Conservation (phyloP, 2,888 invertebrate species). For the Aphodius granarius region DNA sequence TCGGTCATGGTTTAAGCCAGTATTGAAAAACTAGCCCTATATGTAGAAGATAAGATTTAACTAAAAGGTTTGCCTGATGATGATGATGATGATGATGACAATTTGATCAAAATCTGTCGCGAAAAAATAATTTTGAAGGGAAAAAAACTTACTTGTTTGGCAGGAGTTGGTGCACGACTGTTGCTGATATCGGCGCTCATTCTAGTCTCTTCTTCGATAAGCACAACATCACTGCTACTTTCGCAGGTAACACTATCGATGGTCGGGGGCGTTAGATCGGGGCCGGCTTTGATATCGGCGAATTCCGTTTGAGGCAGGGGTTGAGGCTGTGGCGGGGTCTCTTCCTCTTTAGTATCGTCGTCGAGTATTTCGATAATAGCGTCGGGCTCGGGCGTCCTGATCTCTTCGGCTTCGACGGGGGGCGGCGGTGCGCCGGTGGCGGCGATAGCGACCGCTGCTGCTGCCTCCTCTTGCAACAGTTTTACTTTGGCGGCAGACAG, state of each 20-base stretch:
- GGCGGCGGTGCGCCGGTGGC: constrained; percentile 17
- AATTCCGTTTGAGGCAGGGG: constrained; percentile 6
- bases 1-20: too few species aligned
- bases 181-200: constrained; percentile 68
- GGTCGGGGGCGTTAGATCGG: not conserved
- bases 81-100: too few species aligned
- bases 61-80: too few species aligned
- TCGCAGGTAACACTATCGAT: constrained; percentile 29
- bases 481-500: constrained; percentile 41
- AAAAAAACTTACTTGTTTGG: constrained; percentile 46
- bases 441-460: constrained; percentile 33
- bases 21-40: too few species aligned
- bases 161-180: constrained; percentile 50
- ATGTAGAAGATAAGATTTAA: too few species aligned
- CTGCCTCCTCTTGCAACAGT: constrained; percentile 38
- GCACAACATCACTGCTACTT: constrained; percentile 52
- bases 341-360: constrained; percentile 27
- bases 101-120: too few species aligned
- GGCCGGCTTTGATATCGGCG: not conserved
- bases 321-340: constrained; percentile 5
- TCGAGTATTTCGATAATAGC: constrained; percentile 15
- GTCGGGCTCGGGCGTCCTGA: not conserved
- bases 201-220: constrained; percentile 75
- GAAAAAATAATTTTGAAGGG: not conserved
- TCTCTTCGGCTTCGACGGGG: not conserved